These are phyloP conservation scores for Diadophis punctatus DNA, from an alignment of 2,113 vertebrate species.

Conservation along the genomic window DNA sequence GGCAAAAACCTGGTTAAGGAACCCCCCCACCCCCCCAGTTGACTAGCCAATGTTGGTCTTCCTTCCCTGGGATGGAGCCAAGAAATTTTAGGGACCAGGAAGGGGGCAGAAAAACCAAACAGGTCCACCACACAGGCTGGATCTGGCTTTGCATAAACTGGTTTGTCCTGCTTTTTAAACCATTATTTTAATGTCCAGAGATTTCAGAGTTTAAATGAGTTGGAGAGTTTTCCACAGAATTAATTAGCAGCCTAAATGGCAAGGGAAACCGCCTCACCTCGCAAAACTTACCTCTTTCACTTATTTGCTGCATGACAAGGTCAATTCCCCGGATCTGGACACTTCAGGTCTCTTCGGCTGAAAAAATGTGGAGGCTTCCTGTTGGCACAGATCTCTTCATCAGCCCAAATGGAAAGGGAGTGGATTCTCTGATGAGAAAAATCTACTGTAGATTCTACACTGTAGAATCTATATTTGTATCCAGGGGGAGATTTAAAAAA, in stretches of 20 bases:
- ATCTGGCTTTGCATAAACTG: neutral
- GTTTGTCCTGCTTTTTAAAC: conserved; percentile 20
- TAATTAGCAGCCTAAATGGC: neutral
- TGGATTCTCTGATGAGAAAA: neutral
- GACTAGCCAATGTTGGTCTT: neutral
- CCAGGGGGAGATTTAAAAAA: neutral
- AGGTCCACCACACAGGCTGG: neutral
- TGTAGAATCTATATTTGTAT: neutral
- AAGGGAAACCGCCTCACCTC: neutral
- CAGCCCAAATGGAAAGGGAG: neutral
- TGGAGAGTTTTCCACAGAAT: neutral
- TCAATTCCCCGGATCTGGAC: neutral
- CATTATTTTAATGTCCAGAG: neutral
- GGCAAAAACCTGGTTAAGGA: neutral
- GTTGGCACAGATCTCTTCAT: neutral
- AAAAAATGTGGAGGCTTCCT: neutral
- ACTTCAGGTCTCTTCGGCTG: neutral
- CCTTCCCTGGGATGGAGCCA: neutral
- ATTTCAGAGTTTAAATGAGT: neutral
- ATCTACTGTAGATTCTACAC: neutral
- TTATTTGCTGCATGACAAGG: no score
- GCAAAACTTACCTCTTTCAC: neutral
- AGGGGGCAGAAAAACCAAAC: neutral
- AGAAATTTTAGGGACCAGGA: neutral
- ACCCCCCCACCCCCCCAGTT: no score